phyloP scores from a whole-genome alignment of 2,888 invertebrate genomes.

The Macrophya annulata region DNA sequence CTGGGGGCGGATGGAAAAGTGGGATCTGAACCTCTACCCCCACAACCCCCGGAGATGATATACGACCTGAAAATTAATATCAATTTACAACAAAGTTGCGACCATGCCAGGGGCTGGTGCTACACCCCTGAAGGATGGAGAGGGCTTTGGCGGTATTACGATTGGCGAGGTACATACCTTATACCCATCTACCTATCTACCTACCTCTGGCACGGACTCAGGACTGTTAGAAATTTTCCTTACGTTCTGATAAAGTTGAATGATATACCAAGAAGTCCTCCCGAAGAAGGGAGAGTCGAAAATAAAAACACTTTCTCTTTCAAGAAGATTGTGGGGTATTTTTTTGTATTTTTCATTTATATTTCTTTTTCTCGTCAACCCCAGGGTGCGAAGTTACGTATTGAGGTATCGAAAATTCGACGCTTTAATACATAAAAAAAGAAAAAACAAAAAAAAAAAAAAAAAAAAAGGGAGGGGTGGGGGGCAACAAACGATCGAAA shows the following conservation, averaged over 20 bases:
- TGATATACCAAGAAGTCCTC: slow-evolving; percentile 11
- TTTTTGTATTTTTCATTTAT: background rate
- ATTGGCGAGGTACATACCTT: slow-evolving; percentile 26
- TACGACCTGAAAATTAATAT: slow-evolving; percentile 58
- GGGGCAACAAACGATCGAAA: too few relatives aligned
- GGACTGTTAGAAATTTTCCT: slow-evolving; percentile 25
- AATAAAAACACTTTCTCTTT: slow-evolving; percentile 27
- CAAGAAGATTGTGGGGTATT: background rate
- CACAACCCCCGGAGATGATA: slow-evolving; percentile 32
- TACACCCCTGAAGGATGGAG: slow-evolving; percentile 42
- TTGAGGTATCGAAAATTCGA: background rate
- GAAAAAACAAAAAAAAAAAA: background rate
- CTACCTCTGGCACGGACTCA: slow-evolving; percentile 3
- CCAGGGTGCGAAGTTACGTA: background rate
- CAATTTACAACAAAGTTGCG: slow-evolving; percentile 58
- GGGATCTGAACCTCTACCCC: slow-evolving; percentile 37
- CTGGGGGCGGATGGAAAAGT: background rate
- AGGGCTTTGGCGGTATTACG: slow-evolving; percentile 27
- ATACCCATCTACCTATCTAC: background rate
- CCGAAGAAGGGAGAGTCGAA: background rate
- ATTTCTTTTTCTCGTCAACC: background rate
- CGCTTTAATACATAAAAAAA: background rate
- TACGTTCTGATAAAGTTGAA: slow-evolving; percentile 31
- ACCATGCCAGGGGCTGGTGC: slow-evolving; percentile 45
- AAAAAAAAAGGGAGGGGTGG: too few relatives aligned